Evolutionary conservation across 2,113 vertebrate species (phyloP).

Genomic region (Phyllostomus discolor): DNA sequence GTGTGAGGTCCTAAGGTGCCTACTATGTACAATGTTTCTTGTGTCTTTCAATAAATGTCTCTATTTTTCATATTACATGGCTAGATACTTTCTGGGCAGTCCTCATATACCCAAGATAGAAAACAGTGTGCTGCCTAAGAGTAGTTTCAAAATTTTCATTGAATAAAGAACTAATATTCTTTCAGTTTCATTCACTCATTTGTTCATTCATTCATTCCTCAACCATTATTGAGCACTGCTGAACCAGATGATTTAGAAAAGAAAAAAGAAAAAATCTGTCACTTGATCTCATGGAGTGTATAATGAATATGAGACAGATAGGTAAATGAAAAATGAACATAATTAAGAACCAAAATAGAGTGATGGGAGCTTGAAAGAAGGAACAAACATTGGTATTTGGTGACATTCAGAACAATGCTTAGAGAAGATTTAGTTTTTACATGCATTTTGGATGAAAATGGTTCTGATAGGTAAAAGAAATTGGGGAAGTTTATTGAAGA

Average conservation of each 20-base stretch:
- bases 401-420: background rate
- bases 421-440: background rate
- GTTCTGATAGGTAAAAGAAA: background rate
- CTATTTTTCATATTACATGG: too few relatives aligned
- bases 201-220: background rate
- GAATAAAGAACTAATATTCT: background rate
- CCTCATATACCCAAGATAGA: background rate
- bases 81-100: too few relatives aligned
- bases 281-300: background rate
- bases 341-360: background rate
- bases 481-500: background rate
- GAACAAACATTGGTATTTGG: background rate
- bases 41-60: too few relatives aligned
- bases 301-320: background rate
- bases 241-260: background rate
- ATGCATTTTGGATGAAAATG: background rate
- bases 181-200: background rate
- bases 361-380: background rate
- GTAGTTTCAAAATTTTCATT: background rate
- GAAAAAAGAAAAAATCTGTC: background rate
- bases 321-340: background rate
- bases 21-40: too few relatives aligned
- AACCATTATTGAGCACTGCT: background rate
- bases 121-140: background rate
- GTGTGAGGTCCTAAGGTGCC: too few relatives aligned